Percentiles rank a stretch among this genome's conserved stretches.
Evolutionary conservation across 2,888 invertebrate species (phyloP).

Genomic region (Xestia rhomboidea): DNA sequence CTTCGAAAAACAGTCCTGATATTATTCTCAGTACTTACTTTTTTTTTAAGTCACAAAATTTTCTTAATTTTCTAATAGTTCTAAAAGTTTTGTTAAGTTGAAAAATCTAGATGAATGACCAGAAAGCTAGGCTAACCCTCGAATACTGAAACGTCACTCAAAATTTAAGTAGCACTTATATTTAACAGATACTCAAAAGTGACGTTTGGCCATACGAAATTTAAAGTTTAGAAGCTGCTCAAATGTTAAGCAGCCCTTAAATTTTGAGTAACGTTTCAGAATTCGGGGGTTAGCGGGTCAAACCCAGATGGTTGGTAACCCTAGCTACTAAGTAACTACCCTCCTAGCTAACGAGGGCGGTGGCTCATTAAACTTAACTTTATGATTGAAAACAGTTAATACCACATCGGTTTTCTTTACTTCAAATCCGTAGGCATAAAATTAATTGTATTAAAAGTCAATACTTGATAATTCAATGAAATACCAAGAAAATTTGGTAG

Average conservation of each 20-base stretch:
- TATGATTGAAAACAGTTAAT: slow-evolving; percentile 7
- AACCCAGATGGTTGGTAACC: neutral
- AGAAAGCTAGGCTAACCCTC: neutral
- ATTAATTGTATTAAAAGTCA: neutral
- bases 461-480: neutral
- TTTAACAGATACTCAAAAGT: too few species aligned
- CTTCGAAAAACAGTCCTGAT: neutral
- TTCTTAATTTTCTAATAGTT: neutral
- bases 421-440: neutral
- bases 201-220: too few species aligned
- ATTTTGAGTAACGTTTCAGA: too few species aligned
- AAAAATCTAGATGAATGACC: neutral
- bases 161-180: too few species aligned
- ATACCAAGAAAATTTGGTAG: too few species aligned
- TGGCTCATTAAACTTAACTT: slow-evolving; percentile 10
- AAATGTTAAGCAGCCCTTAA: too few species aligned
- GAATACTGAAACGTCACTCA: too few species aligned
- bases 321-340: slow-evolving; percentile 1
- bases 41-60: neutral
- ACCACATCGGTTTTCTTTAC: neutral
- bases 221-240: too few species aligned
- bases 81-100: too few species aligned
- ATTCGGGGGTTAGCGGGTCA: neutral
- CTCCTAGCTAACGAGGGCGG: neutral
- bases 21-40: neutral